Evolutionary conservation across 2,888 invertebrate genomes (phyloP), one percentile per base, ranked within the genome.

Genomic region (Shargacucullia verbasci): DNA sequence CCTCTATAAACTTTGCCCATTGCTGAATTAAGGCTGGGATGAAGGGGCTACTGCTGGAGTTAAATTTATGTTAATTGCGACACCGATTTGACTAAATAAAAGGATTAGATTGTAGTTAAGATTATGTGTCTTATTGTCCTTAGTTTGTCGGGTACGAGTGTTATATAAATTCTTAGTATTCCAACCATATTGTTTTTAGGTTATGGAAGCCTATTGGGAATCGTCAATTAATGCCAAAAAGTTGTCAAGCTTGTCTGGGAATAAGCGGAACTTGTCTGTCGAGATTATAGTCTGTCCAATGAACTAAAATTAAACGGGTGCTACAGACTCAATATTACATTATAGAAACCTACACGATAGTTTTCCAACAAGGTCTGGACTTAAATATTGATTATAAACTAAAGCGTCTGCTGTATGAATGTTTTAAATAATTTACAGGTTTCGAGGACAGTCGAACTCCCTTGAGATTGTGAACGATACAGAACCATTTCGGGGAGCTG

Each of bases 51-150:
- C 54, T 46, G 46, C 59, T 58, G 34, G 52, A 38, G 58, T 52
- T 47, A 39, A 66, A 67, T 63, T 58, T 76, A 75, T 64, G 59
- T 41, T 63, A 70, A 76, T 70, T 60, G 61, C 35, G 14, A 61
- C 59, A 73, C 31, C 57, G 56, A 60, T 76, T 62, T 57, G 53
- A 48, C 58, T 55, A 48, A 73, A 66, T 61, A 59, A 69, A 59
- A 56, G 58, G 60, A 60, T 73, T 64, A 67, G 48, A 66, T 73
- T 41, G 50, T 58, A 65, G 53, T 75, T 58, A 44, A 62, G 62
- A 60, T 72, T 59, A 57, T 54, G 57, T 59, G 53, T 46, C 57
- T 47, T 48, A 62, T 40, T 35, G 64, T 59, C 31, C 44, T 43
- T 11, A 40, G 25, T 46, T 52, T 50, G 40, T 27, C n/a, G 14